Evolutionary conservation across 2,113 vertebrate genomes (phyloP), one percentile per base, ranked within the genome.

Genomic region (Lagenorhynchus albirostris): DNA sequence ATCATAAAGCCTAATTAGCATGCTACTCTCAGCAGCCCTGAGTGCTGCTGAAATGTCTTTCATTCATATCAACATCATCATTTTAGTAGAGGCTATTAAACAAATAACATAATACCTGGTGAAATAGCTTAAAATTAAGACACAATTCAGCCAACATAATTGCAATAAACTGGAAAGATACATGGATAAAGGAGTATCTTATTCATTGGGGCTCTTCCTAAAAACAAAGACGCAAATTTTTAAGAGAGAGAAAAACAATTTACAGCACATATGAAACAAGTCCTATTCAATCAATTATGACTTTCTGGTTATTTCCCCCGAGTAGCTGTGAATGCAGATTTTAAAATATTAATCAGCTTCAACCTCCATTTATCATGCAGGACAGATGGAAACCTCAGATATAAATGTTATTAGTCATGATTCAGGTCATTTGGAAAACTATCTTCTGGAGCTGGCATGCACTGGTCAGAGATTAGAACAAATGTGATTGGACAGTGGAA

Each of bases 401-500:
- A 93, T 87, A 92, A 74, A 81, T 47, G 15, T n/a, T 86, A 73
- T 91, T 92, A 33, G 9, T 92, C 92, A 86, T 96, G 84, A 95
- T 91, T 89, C 2, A 1, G 29, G 88, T 96, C 47, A 71, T 97
- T 98, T 97, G 89, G 67, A 98, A 98, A 97, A 87, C 3, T 20
- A 1, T 98, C 44, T 97, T 83, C 71, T 63, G 58, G 77, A 86
- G 76, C n/a, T 47, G 74, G 38, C 33, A 62, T 63, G 53, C 73
- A 29, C 83, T 90, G 91, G 91, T 92, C 71, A 93, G 88, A 94
- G 80, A 71, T 95, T 92, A 97, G 77, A 67, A 89, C 93, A 98
- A 98, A 98, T 97, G 89, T 89, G 80, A 96, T 68, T 98, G 98
- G 97, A 98, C 97, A 98, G 95, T 60, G 98, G 92, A 97, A 98